phyloP scores from a whole-genome alignment of 2,797 vertebrate species.

The Xiphorhynchus erythropygius region DNA sequence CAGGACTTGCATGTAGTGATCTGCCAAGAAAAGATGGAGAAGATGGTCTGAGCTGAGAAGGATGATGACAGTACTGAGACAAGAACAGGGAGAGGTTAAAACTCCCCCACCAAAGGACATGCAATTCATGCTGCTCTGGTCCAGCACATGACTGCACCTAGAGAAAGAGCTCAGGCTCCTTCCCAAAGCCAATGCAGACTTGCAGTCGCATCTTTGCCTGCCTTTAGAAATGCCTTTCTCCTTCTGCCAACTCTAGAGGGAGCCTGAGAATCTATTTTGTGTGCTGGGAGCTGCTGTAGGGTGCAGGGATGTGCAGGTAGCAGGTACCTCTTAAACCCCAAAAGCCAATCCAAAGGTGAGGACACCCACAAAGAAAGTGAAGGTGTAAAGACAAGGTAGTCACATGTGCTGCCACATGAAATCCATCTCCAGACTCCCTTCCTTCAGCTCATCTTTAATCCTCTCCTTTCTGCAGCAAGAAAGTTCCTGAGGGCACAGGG shows the following conservation, averaged over 20 bases:
- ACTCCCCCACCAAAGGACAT: background rate
- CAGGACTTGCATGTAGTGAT: constrained; percentile 93
- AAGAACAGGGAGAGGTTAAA: background rate
- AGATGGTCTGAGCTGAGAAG: background rate
- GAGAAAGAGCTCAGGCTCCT: background rate
- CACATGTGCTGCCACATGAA: background rate
- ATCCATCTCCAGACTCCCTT: background rate
- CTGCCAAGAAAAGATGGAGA: constrained; percentile 72
- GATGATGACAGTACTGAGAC: background rate
- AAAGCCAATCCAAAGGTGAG: background rate
- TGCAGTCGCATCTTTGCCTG: background rate
- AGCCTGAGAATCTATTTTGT: constrained; percentile 27
- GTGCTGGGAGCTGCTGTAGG: background rate
- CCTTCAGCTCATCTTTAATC: background rate
- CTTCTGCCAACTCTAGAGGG: constrained; percentile 34
- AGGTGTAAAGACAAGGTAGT: background rate
- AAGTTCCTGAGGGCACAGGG: fast-evolving
- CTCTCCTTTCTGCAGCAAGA: background rate
- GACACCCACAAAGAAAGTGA: background rate
- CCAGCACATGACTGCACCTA: background rate
- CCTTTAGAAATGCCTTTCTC: background rate
- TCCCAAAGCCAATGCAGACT: background rate
- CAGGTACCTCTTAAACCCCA: background rate
- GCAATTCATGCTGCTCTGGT: background rate
- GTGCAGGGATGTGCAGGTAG: background rate